phyloP scores from a whole-genome alignment of 92 coral and sea anemone species.

The Phenganax subtilis region DNA sequence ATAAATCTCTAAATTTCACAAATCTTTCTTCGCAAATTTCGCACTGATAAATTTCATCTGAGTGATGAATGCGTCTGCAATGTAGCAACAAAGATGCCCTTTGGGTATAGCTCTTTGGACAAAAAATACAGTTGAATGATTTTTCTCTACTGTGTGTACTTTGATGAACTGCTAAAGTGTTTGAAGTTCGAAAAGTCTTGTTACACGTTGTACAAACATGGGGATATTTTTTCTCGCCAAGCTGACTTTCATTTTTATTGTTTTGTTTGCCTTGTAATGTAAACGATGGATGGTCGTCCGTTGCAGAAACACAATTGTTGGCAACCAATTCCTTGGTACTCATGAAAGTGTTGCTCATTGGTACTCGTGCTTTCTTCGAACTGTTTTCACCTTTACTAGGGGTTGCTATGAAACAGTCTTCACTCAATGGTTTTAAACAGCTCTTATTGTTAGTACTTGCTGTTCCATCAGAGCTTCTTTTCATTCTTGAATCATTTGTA shows the following conservation, averaged over 20 bases:
- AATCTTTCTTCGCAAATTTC: constrained; percentile 1
- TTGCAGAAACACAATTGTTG: neutral
- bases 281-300: neutral
- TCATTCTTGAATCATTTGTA: neutral
- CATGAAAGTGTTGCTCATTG: neutral
- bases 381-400: neutral
- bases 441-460: neutral
- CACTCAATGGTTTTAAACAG: neutral
- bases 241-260: neutral
- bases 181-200: neutral
- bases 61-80: constrained; percentile 4
- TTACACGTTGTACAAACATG: neutral
- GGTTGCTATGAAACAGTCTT: neutral
- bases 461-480: neutral
- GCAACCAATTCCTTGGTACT: neutral
- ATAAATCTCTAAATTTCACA: constrained; percentile 1
- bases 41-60: constrained; percentile 13
- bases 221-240: neutral
- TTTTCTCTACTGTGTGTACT: constrained; percentile 10
- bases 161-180: constrained; percentile 1
- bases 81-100: neutral
- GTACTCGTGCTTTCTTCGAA: neutral
- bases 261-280: neutral
- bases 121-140: constrained; percentile 4
- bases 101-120: neutral